phyloP scores from a whole-genome alignment of 2,888 invertebrate species.

The Stictocephala bisonia region DNA sequence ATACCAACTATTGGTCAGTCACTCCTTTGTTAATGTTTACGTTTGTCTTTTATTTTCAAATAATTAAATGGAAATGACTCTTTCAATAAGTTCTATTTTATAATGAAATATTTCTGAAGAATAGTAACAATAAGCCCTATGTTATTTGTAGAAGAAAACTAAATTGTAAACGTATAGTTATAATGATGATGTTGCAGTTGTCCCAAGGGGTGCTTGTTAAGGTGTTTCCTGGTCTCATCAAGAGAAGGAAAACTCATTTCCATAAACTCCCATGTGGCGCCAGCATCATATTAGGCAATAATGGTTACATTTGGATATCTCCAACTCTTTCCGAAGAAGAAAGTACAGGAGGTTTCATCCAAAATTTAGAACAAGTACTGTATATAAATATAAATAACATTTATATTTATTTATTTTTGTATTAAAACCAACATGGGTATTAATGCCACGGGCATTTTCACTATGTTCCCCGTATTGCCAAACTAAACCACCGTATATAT shows the following conservation, averaged over 20 bases:
- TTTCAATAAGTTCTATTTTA: too few relatives aligned
- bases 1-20: too few relatives aligned
- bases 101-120: too few relatives aligned
- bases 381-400: too few relatives aligned
- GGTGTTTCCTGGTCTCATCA: slow-evolving; percentile 92
- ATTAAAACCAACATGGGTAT: too few relatives aligned
- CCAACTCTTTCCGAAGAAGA: slow-evolving; percentile 74
- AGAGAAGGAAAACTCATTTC: slow-evolving; percentile 94
- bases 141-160: slow-evolving; percentile 37
- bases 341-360: slow-evolving; percentile 79
- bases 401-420: too few relatives aligned
- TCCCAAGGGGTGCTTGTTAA: slow-evolving; percentile 90
- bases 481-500: too few relatives aligned
- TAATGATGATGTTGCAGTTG: slow-evolving; percentile 67
- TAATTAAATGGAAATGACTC: too few relatives aligned
- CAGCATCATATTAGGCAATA: slow-evolving; percentile 93
- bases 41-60: slow-evolving; percentile 10
- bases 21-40: too few relatives aligned
- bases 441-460: too few relatives aligned
- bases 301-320: slow-evolving; percentile 96
- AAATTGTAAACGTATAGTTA: background rate
- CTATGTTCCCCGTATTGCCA: too few relatives aligned
- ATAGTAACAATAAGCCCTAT: too few relatives aligned
- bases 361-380: slow-evolving; percentile 74
- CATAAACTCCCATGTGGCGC: slow-evolving; percentile 93